Percentiles rank a stretch among this genome's conserved stretches.
Evolutionary conservation across 1,140 invertebrate genomes (phyloP).

Genomic region (Pectinophora gossypiella): DNA sequence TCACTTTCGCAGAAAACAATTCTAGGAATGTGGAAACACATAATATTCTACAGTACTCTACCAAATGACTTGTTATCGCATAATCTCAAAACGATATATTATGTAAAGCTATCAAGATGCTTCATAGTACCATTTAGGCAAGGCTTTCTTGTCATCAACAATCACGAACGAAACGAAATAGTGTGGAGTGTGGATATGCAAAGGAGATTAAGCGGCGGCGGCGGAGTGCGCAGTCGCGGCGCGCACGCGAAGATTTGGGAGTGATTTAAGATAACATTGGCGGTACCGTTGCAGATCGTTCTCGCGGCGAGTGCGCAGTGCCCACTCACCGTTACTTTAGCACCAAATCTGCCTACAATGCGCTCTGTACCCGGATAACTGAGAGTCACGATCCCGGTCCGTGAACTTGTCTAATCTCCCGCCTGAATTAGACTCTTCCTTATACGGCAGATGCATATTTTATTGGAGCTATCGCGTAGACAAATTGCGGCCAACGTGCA

Average conservation of each 20-base stretch:
- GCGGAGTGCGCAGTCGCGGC: too few relatives aligned
- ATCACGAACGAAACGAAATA: too few relatives aligned
- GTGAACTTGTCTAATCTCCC: slow-evolving; percentile 57
- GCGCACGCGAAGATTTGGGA: slow-evolving; percentile 30
- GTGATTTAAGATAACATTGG: slow-evolving; percentile 57
- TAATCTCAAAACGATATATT: too few relatives aligned
- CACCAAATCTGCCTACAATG: slow-evolving; percentile 69
- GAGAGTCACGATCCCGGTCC: slow-evolving; percentile 63
- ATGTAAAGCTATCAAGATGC: too few relatives aligned
- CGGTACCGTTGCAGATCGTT: slow-evolving; percentile 59
- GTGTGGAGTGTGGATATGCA: not conserved
- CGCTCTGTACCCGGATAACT: slow-evolving; percentile 61
- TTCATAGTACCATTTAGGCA: too few relatives aligned
- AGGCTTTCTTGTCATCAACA: too few relatives aligned
- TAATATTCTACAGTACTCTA: too few relatives aligned
- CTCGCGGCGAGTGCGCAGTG: not conserved
- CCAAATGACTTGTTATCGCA: too few relatives aligned
- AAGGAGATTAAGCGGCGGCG: too few relatives aligned
- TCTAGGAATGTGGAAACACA: too few relatives aligned
- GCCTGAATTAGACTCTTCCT: slow-evolving; percentile 52
- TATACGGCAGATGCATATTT: slow-evolving; percentile 53
- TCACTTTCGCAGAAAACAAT: too few relatives aligned
- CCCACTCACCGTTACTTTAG: slow-evolving; percentile 47
- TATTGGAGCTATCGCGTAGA: slow-evolving; percentile 29
- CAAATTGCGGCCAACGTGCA: slow-evolving; percentile 22